Conservation (phyloP, 1,140 invertebrate genomes). For the Ephestia elutella region DNA sequence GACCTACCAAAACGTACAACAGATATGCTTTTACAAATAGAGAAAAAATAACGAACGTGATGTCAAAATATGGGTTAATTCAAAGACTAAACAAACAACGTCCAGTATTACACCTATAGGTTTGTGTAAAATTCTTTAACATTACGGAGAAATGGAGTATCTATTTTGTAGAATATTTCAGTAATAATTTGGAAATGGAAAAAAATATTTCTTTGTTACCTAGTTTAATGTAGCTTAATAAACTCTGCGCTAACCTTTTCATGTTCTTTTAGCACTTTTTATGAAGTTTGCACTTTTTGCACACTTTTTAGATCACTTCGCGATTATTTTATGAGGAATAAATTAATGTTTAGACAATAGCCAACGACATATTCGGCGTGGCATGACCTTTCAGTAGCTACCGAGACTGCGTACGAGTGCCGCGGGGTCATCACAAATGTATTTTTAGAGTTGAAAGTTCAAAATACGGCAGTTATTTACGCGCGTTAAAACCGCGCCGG, state of each 20-base stretch:
- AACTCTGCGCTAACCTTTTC: no score
- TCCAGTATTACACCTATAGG: no score
- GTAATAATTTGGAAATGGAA: no score
- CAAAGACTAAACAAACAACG: background rate
- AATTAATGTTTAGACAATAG: constrained; percentile 46
- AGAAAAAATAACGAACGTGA: background rate
- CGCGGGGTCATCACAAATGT: constrained; percentile 62
- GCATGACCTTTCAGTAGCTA: constrained; percentile 67
- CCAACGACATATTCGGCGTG: constrained; percentile 48
- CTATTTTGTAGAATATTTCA: no score
- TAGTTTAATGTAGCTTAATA: no score
- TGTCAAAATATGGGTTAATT: constrained; percentile 8
- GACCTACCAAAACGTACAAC: background rate
- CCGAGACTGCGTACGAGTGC: constrained; percentile 62
- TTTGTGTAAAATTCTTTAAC: no score
- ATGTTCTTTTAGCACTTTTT: no score
- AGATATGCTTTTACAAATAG: background rate
- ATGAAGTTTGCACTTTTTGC: background rate
- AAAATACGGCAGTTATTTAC: constrained; percentile 58
- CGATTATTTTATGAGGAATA: constrained; percentile 11
- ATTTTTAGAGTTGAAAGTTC: constrained; percentile 74
- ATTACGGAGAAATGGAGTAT: no score
- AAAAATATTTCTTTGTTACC: no score
- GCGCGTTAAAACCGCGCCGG: constrained; percentile 8
- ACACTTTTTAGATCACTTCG: background rate